Conservation (phyloP, 1,140 invertebrate genomes). For the Lethocerus indicus region DNA sequence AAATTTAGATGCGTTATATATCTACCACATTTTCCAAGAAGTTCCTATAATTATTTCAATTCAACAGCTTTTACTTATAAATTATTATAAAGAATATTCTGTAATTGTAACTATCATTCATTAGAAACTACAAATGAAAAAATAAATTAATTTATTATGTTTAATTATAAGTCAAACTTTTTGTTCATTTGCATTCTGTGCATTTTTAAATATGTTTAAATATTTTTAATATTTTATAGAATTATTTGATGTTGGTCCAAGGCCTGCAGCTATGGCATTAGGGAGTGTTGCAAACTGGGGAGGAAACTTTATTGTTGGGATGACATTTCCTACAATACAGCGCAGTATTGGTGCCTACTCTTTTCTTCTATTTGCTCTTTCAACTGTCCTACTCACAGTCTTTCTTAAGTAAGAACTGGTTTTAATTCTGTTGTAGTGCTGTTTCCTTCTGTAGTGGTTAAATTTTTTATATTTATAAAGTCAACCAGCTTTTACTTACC, state of each 20-base stretch:
- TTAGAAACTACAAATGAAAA: no score
- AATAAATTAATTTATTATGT: no score
- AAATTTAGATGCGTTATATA: no score
- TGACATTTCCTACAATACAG: conserved; percentile 55
- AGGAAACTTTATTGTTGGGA: conserved; percentile 75
- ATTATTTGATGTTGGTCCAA: conserved; percentile 70
- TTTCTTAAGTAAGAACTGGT: conserved; percentile 35
- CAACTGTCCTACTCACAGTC: conserved; percentile 37
- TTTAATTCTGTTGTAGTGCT: not conserved
- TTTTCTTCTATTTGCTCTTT: conserved; percentile 48
- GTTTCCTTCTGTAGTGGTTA: not conserved
- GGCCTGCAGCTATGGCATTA: conserved; percentile 69
- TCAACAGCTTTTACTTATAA: no score
- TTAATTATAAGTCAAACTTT: no score
- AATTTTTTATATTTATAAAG: not conserved
- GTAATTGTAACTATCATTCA: no score
- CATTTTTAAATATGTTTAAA: not conserved
- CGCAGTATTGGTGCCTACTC: conserved; percentile 42
- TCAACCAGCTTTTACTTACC: not conserved
- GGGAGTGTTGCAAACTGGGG: conserved; percentile 80
- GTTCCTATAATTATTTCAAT: no score
- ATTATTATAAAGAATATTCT: no score
- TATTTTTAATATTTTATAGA: conserved; percentile 32
- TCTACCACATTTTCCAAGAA: no score
- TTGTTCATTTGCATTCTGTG: no score